Base-by-base conservation (phyloP, 1,140 invertebrate species). In the Tetragonula clypearis region DNA sequence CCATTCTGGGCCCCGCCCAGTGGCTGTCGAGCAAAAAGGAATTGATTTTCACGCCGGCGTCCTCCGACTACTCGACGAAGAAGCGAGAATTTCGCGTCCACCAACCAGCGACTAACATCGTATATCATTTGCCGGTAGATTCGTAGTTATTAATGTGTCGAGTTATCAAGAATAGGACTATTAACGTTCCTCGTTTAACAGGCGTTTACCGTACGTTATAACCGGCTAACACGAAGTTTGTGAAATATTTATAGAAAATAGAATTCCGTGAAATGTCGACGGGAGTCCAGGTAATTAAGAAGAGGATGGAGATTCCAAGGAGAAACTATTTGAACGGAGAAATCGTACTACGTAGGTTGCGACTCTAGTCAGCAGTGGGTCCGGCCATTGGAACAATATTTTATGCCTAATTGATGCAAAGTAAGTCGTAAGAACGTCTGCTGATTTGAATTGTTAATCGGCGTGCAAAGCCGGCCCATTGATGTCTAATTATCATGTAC, bases 331-430 rank as follows among this genome's bases (percentile, higher is more conserved):
- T 9, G 23, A 56, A 8, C 30, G 35, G n/a, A 23, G 17, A 49
- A 60, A 55, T 66, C 14, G 35, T 71, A 56, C 62, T 72, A 49
- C 41, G 41, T 49, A 8, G 49, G n/a, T 79, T 72, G 66, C 55
- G 60, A 84, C 6, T 19, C 26, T 79, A n/a, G 17, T 17, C 21
- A 6, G 35, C 30, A 72, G 49, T 75, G 60, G 41, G 53, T 30
- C 83, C 78, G 71, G 11, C 60, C 58, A 58, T 85, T 81, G 53
- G 78, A 81, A 66, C 78, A 68, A 86, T 78, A 83, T 73, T 72
- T 86, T 78, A 86, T 86, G 74, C 74, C 74, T 86, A 86, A 86
- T 86, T 83, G 85, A 86, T 86, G 85, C 80, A 83, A 83, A 86
- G 72, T 83, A 69, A 78, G 80, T 35, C 75, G 80, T 83, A 86